These are phyloP conservation scores for Pseudomyrmex pallidus DNA, from an alignment of 1,140 invertebrate genomes.

Conservation along the genomic window DNA sequence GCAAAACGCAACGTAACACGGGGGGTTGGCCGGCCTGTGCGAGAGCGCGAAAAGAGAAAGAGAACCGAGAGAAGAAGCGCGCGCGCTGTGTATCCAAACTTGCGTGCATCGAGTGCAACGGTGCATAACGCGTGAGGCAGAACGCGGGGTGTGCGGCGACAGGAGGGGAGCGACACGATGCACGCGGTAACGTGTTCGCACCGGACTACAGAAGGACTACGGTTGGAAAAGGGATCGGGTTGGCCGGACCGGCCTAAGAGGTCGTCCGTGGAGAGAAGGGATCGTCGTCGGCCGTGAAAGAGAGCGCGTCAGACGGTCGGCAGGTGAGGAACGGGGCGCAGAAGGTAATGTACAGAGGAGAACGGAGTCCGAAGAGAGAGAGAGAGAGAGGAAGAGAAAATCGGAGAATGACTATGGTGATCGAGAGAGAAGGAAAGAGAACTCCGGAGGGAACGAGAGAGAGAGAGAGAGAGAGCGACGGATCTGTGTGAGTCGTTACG, in stretches of 20 bases:
- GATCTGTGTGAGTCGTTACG: background rate
- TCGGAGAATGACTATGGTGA: background rate
- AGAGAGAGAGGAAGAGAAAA: background rate
- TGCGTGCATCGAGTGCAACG: conserved; percentile 66
- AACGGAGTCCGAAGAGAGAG: conserved; percentile 6
- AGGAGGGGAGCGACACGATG: conserved; percentile 4
- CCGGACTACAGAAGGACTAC: conserved; percentile 51
- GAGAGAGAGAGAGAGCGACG: conserved; percentile 23
- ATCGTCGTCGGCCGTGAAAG: conserved; percentile 66
- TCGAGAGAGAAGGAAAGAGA: background rate
- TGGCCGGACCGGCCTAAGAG: conserved; percentile 67
- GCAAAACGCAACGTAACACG: too few relatives aligned
- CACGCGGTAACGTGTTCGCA: conserved; percentile 56
- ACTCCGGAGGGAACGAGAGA: background rate
- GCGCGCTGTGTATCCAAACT: conserved; percentile 42
- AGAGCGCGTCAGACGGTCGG: conserved; percentile 38
- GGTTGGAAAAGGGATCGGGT: conserved; percentile 71
- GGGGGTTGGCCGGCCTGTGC: background rate
- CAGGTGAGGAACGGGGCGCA: conserved; percentile 28
- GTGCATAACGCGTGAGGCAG: conserved; percentile 61
- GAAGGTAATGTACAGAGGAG: conserved; percentile 35
- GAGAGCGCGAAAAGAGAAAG: background rate
- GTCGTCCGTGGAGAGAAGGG: conserved; percentile 70
- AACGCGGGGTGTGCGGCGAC: conserved; percentile 13
- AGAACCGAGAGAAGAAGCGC: conserved; percentile 8